Evolutionary conservation across 53 echinoderm and acorn worm genomes (phyloP), one percentile per base, ranked within the genome.

Genomic region (Zoroaster sp.): DNA sequence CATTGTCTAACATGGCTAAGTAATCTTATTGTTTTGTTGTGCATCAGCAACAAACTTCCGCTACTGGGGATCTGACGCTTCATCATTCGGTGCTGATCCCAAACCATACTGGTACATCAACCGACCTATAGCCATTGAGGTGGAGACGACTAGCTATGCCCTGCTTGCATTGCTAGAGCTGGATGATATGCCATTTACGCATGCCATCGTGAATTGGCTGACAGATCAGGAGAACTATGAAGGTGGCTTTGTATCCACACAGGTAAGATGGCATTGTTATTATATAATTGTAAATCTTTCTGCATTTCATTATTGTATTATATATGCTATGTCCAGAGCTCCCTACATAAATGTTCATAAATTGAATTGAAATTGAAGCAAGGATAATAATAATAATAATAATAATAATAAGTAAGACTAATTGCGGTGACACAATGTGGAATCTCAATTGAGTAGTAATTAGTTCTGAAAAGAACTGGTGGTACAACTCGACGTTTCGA

Each of bases 171-270:
- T 94, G 21, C 94, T 99, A 28, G 40, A 89, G 35, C 82, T 85
- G 3, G 69, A 72, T 33, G 90, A 96, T 14, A 54, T 94, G 38
- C 43, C 75, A 2, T 96, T 96, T 81, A 88, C 89, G 11, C 91
- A 93, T 30, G 83, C 91, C 54, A 94, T 99, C 20, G 94, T 94
- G 21, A 89, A 91, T 36, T 99, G 99, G 99, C 73, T 99, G 44
- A 93, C 94, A 20, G 87, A 94, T 44, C 99, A 99, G 43, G 92
- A 93, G 88, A 99, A 99, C 90, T 96, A 94, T 52, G 86, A 96
- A 31, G 99, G 99, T 39, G 99, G 99, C 66, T 99, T 99, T 74
- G 80, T 94, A 17, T 99, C 99, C 25, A 99, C 99, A 17, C 99
- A 99, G 99, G 99, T 99, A 82, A 74, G n/a, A 10, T 47, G 49